Percentiles rank a stretch among this genome's conserved stretches.
Conservation (phyloP, 2,113 vertebrate species). For the Pycnonotus jocosus region DNA sequence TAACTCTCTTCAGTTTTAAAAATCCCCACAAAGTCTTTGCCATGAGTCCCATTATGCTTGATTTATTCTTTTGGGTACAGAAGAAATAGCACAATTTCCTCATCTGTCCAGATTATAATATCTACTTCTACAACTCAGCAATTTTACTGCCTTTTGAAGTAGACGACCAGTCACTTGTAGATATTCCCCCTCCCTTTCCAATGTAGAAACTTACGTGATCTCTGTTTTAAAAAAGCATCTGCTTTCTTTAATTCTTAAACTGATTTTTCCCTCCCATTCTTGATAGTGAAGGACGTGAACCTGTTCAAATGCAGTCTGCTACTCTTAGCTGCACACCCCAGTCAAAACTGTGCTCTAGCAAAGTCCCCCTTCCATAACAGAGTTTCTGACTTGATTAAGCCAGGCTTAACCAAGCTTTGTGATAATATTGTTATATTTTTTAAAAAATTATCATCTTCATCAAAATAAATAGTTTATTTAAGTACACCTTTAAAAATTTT, state of each 20-base stretch:
- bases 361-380: not conserved
- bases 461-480: not conserved
- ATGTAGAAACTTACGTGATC: not conserved
- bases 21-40: not conserved
- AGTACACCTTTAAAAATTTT: not conserved
- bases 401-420: not conserved
- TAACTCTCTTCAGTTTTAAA: not conserved
- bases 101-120: not conserved
- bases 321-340: not conserved
- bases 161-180: not conserved
- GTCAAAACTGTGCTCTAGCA: not conserved
- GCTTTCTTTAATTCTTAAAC: not conserved
- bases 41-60: not conserved
- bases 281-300: not conserved
- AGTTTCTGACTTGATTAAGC: not conserved
- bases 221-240: not conserved
- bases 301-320: not conserved
- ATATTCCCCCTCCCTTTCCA: not conserved
- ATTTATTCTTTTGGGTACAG: not conserved
- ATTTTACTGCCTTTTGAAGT: not conserved
- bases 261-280: fast-evolving
- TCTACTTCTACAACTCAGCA: not conserved
- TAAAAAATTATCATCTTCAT: not conserved
- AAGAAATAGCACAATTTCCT: not conserved
- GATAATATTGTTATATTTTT: not conserved